These are phyloP conservation scores for Gorsachius goisagi DNA, from an alignment of 2,113 vertebrate genomes.

Conservation along the genomic window DNA sequence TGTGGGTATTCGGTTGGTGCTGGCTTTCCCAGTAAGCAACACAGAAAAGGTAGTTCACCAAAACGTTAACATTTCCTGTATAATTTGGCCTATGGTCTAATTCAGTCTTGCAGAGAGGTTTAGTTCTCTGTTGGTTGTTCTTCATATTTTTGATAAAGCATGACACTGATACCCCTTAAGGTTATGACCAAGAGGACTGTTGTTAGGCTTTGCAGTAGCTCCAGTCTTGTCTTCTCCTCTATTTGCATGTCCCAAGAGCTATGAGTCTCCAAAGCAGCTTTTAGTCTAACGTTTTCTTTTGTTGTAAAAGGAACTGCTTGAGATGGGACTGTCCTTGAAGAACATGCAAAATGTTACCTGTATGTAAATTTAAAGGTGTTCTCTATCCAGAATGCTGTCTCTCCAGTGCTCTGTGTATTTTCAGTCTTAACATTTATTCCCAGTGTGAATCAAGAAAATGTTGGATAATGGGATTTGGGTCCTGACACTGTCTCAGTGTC, in stretches of 20 bases:
- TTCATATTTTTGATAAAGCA: neutral
- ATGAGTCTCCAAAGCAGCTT: neutral
- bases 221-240: neutral
- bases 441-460: neutral
- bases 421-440: neutral
- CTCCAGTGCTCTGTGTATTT: neutral
- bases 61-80: neutral
- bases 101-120: neutral
- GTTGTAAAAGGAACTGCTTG: neutral
- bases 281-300: neutral
- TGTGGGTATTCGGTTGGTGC: neutral
- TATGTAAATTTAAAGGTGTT: neutral
- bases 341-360: neutral
- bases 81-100: neutral
- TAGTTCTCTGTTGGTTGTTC: neutral
- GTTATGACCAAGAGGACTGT: neutral
- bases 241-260: neutral
- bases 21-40: neutral
- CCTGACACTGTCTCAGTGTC: neutral
- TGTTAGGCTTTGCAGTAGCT: neutral
- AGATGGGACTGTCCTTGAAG: neutral
- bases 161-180: neutral
- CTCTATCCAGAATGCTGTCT: neutral
- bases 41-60: neutral
- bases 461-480: neutral